Base-by-base conservation (phyloP, 1,140 invertebrate genomes). In the Scaptomyza pallida region DNA sequence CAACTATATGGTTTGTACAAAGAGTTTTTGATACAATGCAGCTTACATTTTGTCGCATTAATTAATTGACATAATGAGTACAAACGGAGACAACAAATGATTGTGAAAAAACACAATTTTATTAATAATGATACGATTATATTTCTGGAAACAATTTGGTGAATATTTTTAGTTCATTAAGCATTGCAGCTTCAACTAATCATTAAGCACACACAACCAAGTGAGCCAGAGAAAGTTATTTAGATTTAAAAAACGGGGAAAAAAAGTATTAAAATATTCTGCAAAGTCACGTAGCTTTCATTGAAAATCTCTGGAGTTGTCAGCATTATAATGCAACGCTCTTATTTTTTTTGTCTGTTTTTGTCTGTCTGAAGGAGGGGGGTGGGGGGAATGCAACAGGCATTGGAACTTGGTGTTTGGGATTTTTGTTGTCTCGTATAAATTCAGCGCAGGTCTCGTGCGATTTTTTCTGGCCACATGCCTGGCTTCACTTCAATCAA, bases 401-500 rank as follows among this genome's bases (percentile, higher is more conserved):
- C 75, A 64, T 2, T 19, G n/a, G 56, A 30, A 16, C 41, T 62
- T 33, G 21, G 19, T 30, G 33, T 9, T 41, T 10, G 5, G 4
- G 9, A 6, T 21, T 40, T 62, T 23, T n/a, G 26, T 30, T 57
- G 52, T 45, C 40, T 71, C 30, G 62, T 67, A 52, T 48, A 52
- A 52, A 72, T 72, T 65, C 62, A 17, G 65, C 45, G 50, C 64
- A 69, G 78, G 79, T 81, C 60, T 74, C 60, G 70, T 82, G 73
- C 78, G 62, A 81, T 81, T 82, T 81, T n/a, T 82, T 81, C 56
- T 19, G 43, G 41, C 70, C 57, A 62, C 70, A 73, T 76, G 80
- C 76, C 81, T 74, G 73, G 72, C 77, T 85, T 76, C 81, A 85
- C 73, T 85, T 85, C 80, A 85, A 85, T 85, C 80, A 85, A 85